A percentile compares a stretch with the other conserved stretches of the same genome.
phyloP scores from a whole-genome alignment of 2,797 vertebrate species.

The Cottoperca gobio region DNA sequence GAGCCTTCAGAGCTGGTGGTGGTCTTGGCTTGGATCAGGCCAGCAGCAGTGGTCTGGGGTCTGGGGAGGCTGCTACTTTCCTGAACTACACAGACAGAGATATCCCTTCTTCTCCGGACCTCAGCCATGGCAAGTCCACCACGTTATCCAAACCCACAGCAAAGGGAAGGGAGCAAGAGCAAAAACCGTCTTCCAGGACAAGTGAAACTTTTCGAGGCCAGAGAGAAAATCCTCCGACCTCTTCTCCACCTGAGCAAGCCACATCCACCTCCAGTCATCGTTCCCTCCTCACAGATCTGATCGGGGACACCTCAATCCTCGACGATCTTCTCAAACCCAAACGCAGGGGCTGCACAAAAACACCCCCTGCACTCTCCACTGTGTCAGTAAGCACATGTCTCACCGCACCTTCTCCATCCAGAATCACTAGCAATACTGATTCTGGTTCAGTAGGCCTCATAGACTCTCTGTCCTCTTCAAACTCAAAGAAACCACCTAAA shows the following conservation, averaged over 20 bases:
- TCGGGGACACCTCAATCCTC: conserved; percentile 95
- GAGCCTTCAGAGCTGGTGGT: conserved; percentile 61
- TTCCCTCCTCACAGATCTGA: conserved; percentile 84
- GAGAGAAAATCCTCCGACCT: conserved; percentile 10
- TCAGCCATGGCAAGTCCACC: conserved; percentile 49
- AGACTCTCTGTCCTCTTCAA: background rate
- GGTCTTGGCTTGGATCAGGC: conserved; percentile 65
- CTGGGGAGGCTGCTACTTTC: conserved; percentile 57
- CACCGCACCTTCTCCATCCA: background rate
- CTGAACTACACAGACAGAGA: conserved; percentile 66
- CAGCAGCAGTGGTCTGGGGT: conserved; percentile 65
- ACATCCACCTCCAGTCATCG: conserved; percentile 51
- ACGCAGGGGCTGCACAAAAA: conserved; percentile 46
- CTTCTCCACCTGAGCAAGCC: background rate
- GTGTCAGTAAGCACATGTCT: background rate
- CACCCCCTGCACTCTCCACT: background rate
- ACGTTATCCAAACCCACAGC: conserved; percentile 61
- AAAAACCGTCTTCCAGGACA: conserved; percentile 29
- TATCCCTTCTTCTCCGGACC: conserved; percentile 66
- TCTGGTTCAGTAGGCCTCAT: background rate
- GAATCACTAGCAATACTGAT: background rate
- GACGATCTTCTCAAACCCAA: conserved; percentile 88
- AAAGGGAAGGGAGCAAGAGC: conserved; percentile 33
- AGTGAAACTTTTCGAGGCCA: conserved; percentile 33
- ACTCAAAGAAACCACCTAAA: background rate